Percentiles rank a stretch among this genome's conserved stretches.
These are phyloP conservation scores for Aspiorhynchus laticeps DNA, from an alignment of 2,113 vertebrate species.

Conservation along the genomic window DNA sequence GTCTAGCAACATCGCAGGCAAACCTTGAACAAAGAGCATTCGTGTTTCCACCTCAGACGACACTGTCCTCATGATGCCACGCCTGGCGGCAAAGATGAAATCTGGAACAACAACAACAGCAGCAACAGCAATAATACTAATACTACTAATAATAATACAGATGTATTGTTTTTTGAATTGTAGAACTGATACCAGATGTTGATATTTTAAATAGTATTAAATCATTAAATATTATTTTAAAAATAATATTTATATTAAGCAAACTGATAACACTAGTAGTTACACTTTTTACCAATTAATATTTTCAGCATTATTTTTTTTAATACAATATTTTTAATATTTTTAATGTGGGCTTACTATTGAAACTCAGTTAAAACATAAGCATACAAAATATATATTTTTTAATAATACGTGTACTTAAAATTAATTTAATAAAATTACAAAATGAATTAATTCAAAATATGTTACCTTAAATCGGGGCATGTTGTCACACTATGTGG, in stretches of 20 bases:
- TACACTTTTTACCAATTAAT: not conserved
- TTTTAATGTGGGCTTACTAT: not conserved
- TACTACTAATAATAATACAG: not conserved
- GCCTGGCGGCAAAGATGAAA: slow-evolving; percentile 68
- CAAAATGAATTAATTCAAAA: not conserved
- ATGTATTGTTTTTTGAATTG: not conserved
- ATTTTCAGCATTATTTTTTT: not conserved
- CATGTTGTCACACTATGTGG: not conserved
- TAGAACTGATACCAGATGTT: not conserved
- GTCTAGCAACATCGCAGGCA: slow-evolving; percentile 62
- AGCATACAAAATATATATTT: not conserved
- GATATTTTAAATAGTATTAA: no score
- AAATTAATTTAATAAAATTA: not conserved
- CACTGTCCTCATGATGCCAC: slow-evolving; percentile 68
- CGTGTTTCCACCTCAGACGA: slow-evolving; percentile 57
- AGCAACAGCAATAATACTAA: slow-evolving; percentile 26
- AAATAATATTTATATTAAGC: not conserved
- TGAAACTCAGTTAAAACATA: not conserved
- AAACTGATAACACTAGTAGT: not conserved
- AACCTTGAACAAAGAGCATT: slow-evolving; percentile 71
- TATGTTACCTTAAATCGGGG: not conserved
- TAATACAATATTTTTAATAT: not conserved
- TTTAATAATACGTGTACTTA: not conserved
- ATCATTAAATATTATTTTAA: not conserved
- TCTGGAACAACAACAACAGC: slow-evolving; percentile 20